Evolutionary conservation across 2,113 vertebrate species (phyloP), one percentile per base, ranked within the genome.

Genomic region (Lanius collurio): DNA sequence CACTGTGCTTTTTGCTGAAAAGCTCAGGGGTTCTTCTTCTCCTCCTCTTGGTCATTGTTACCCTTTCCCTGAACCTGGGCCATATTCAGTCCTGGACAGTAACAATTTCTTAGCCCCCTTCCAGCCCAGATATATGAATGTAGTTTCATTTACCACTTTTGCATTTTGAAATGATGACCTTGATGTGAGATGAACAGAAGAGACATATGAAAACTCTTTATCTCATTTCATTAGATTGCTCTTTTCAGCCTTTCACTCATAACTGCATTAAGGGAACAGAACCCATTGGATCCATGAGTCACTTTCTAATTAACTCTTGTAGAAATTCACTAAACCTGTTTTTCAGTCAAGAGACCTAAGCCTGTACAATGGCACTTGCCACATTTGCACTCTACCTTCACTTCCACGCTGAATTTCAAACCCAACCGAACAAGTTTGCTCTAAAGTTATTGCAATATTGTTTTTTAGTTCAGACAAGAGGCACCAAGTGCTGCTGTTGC

Each of bases 31-130:
- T 60, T 67, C 9, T 90, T 88, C 52, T 52, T 39, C 6, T 6
- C 47, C 33, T n/a, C 11, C 44, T 59, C 49, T 52, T 69, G 19
- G 13, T 19, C 8, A 5, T 47, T 0, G 0, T 41, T n/a, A 31
- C 11, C 18, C 1, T 56, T 41, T 53, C 71, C 10, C 41, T 79
- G 7, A 4, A 6, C 5, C 3, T 49, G 31, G 13, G n/a, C 0
- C 9, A 12, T 23, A 2, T 44, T 74, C 15, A 23, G 6, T 33
- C 14, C 19, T 35, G 26, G 10, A 27, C 7, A 47, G 17, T 7
- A 33, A 15, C 0, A 55, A 44, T 52, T 73, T 53, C 26, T 35
- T 53, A 69, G 9, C 5, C 15, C 0, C 0, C 14, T 90, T 49
- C 20, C 18, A 55, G 14, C 16, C 15, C 23, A 55, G 67, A 74